A percentile compares a stretch with the other conserved stretches of the same genome.
These are phyloP conservation scores for Gallinago stenura DNA, from an alignment of 2,797 vertebrate species.

Conservation along the genomic window DNA sequence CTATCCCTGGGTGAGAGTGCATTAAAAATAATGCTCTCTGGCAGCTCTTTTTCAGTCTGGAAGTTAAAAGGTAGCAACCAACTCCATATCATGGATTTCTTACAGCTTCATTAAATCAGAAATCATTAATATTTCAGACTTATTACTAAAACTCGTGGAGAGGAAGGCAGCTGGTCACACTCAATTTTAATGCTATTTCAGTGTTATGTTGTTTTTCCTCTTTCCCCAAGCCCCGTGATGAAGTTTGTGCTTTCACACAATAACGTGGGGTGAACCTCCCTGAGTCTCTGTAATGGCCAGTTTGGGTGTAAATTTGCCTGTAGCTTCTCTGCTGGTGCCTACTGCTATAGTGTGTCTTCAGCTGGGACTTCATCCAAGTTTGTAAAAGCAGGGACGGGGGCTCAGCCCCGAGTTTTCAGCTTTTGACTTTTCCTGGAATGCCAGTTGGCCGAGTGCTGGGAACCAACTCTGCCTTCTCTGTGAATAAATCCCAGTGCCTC, in stretches of 20 bases:
- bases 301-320: not conserved
- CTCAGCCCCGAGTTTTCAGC: not conserved
- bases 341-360: not conserved
- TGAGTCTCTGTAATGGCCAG: not conserved
- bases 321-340: not conserved
- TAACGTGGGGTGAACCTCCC: not conserved
- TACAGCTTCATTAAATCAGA: not conserved
- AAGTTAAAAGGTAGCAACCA: slow-evolving; percentile 39
- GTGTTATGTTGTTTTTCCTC: not conserved
- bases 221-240: not conserved
- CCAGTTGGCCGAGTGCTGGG: not conserved
- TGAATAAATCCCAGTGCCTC: not conserved
- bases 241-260: not conserved
- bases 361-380: slow-evolving; percentile 12
- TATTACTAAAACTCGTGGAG: not conserved
- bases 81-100: not conserved
- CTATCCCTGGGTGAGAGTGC: not conserved
- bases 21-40: slow-evolving; percentile 46
- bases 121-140: slow-evolving; percentile 1
- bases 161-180: not conserved
- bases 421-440: not conserved
- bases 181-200: slow-evolving; percentile 14
- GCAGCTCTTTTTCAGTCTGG: slow-evolving; percentile 43
- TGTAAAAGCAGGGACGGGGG: not conserved
- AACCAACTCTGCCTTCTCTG: not conserved